These are phyloP conservation scores for Scotopteryx bipunctaria DNA, from an alignment of 2,888 invertebrate genomes.

Conservation along the genomic window DNA sequence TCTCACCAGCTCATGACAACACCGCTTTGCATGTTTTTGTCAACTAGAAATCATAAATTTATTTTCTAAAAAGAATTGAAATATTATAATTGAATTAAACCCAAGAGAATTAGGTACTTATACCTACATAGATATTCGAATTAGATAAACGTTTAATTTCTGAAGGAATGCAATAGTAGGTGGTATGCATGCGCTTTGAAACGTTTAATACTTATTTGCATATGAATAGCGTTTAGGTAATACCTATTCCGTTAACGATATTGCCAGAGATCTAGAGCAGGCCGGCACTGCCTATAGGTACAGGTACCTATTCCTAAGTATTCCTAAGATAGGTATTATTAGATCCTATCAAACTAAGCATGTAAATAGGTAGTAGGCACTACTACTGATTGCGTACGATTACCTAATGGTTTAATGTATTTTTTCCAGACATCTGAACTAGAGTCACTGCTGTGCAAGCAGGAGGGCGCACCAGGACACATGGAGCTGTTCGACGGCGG, in stretches of 20 bases:
- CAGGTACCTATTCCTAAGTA: too few species aligned
- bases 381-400: too few species aligned
- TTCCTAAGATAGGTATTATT: constrained; percentile 5
- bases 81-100: too few species aligned
- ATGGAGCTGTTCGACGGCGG: constrained; percentile 82
- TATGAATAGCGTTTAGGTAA: constrained; percentile 46
- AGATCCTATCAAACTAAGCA: not conserved
- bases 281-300: not conserved
- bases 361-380: too few species aligned
- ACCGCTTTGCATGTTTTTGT: not conserved
- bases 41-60: not conserved
- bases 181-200: constrained; percentile 19
- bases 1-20: constrained; percentile 15
- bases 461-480: constrained; percentile 87
- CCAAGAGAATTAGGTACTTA: not conserved
- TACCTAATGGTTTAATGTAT: constrained; percentile 3
- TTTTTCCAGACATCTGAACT: constrained; percentile 89
- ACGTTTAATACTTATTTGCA: constrained; percentile 39
- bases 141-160: constrained; percentile 26
- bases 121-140: constrained; percentile 1
- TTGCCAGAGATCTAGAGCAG: constrained; percentile 13
- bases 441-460: constrained; percentile 91
- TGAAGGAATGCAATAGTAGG: constrained; percentile 25
- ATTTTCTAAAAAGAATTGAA: too few species aligned
- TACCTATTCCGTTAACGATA: constrained; percentile 19